Percentiles rank a stretch among this genome's conserved stretches.
These are phyloP conservation scores for Australoheros scitulus DNA, from an alignment of 2,113 vertebrate species.

Conservation along the genomic window DNA sequence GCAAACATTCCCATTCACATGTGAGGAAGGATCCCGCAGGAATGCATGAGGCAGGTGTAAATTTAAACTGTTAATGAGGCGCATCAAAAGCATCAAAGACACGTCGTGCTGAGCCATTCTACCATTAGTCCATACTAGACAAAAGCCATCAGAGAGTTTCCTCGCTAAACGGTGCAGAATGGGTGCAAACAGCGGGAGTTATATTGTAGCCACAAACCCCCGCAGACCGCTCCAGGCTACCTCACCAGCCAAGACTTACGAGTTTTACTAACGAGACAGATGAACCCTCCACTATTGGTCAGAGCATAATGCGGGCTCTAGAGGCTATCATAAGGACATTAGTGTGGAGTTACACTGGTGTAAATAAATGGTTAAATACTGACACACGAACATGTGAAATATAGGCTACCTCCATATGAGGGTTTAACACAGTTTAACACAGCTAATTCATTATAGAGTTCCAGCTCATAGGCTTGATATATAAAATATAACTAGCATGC, in stretches of 20 bases:
- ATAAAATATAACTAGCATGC: background rate
- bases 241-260: constrained; percentile 28
- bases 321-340: background rate
- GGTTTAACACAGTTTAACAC: background rate
- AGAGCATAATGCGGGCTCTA: background rate
- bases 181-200: constrained; percentile 67
- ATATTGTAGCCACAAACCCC: constrained; percentile 66
- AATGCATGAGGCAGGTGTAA: constrained; percentile 77
- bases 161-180: constrained; percentile 75
- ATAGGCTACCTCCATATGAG: background rate
- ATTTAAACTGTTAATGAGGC: constrained; percentile 77
- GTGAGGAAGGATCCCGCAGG: constrained; percentile 56
- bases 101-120: constrained; percentile 64
- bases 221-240: constrained; percentile 40
- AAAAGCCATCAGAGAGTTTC: constrained; percentile 72
- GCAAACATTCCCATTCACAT: constrained; percentile 53
- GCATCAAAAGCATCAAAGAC: constrained; percentile 75
- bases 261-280: constrained; percentile 63
- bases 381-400: background rate
- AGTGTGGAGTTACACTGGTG: background rate
- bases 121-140: constrained; percentile 62
- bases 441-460: background rate
- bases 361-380: background rate
- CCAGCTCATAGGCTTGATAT: background rate
- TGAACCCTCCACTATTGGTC: constrained; percentile 31